A percentile compares a stretch with the other conserved stretches of the same genome.
Evolutionary conservation across 2,797 vertebrate genomes (phyloP).

Genomic region (Chelon labrosus): DNA sequence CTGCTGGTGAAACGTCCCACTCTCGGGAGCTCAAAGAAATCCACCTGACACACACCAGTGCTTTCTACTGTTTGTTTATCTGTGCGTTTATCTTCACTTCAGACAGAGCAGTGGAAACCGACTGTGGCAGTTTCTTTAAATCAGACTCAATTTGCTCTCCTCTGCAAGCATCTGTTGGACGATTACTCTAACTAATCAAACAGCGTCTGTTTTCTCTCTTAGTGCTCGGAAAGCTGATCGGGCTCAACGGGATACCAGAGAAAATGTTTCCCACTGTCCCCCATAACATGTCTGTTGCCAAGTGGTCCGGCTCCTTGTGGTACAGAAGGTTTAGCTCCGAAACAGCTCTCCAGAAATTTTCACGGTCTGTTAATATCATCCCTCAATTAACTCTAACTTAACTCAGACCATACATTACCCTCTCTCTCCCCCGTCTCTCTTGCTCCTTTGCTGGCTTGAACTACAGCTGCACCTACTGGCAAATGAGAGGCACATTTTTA

Average conservation of each 20-base stretch:
- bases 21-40: constrained; percentile 65
- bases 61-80: not conserved
- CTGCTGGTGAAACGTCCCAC: constrained; percentile 68
- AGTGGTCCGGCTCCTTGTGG: constrained; percentile 41
- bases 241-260: constrained; percentile 46
- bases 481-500: constrained; percentile 56
- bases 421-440: not conserved
- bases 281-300: constrained; percentile 46
- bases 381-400: constrained; percentile 63
- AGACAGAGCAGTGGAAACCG: constrained; percentile 13
- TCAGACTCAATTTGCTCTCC: constrained; percentile 24
- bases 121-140: constrained; percentile 13
- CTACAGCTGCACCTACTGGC: constrained; percentile 84
- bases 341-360: constrained; percentile 60
- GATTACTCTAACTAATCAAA: constrained; percentile 66
- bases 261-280: constrained; percentile 59
- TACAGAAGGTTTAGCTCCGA: constrained; percentile 53
- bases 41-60: constrained; percentile 74
- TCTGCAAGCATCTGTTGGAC: constrained; percentile 28
- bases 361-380: constrained; percentile 70
- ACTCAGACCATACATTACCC: constrained; percentile 51
- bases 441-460: constrained; percentile 65
- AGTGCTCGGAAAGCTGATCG: constrained; percentile 65
- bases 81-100: not conserved
- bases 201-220: constrained; percentile 66